Evolutionary conservation across 2,888 invertebrate species (phyloP).

Genomic region (Anodontia alba): DNA sequence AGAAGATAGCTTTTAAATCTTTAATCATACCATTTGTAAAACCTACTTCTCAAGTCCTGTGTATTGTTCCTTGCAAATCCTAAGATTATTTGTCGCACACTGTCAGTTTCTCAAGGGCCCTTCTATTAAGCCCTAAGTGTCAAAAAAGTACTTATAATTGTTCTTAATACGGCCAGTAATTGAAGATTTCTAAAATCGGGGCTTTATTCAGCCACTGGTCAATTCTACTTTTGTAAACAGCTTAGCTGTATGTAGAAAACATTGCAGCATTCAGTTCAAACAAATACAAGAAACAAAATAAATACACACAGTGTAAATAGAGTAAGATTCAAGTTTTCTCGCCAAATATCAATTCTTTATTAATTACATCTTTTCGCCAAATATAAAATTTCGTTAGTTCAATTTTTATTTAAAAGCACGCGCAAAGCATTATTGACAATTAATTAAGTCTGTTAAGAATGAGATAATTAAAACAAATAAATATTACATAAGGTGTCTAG

Average conservation of each 20-base stretch:
- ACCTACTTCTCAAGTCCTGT: no score
- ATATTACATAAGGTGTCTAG: conserved; percentile 3
- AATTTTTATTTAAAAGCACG: no score
- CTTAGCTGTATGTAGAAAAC: neutral
- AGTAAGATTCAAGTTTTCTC: neutral
- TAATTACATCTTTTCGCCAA: neutral
- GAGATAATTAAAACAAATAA: neutral
- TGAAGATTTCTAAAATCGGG: neutral
- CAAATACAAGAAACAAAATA: neutral
- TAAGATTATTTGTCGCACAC: neutral
- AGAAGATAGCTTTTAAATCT: no score
- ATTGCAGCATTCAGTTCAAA: neutral
- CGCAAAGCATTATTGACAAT: neutral
- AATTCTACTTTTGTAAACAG: neutral
- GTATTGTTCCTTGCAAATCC: neutral
- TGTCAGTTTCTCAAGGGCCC: conserved; percentile 7
- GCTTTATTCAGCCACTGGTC: neutral
- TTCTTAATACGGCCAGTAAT: conserved; percentile 2
- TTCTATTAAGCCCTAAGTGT: neutral
- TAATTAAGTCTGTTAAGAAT: neutral
- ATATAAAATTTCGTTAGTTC: neutral
- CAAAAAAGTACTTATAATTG: conserved; percentile 12
- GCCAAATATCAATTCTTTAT: neutral
- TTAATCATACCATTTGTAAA: no score
- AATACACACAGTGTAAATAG: neutral